Conservation (phyloP, 2,888 invertebrate genomes). For the Mimachlamys varia region DNA sequence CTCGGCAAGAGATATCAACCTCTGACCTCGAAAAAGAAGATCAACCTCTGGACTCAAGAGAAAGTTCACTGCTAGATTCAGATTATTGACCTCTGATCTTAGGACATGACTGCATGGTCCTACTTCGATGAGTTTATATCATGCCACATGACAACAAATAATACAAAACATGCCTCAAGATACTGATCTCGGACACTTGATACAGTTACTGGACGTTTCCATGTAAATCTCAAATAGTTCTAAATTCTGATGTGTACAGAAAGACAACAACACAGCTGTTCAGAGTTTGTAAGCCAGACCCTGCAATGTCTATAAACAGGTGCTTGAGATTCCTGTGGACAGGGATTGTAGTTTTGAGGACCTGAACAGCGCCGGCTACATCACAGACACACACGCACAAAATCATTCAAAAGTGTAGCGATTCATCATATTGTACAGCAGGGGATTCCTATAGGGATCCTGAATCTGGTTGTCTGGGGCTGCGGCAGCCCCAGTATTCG, state of each 20-base stretch:
- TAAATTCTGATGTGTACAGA: conserved; percentile 8
- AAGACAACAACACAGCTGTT: conserved; percentile 34
- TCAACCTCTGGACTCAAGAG: too few relatives aligned
- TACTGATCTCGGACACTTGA: background rate
- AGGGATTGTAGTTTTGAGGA: conserved; percentile 17
- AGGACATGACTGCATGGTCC: background rate
- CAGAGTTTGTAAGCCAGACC: background rate
- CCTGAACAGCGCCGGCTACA: conserved; percentile 17
- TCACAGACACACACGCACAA: background rate
- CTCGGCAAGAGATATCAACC: background rate
- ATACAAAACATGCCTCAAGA: background rate
- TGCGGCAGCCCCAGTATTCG: conserved; percentile 68
- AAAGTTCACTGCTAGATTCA: too few relatives aligned
- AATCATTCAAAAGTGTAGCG: conserved; percentile 68
- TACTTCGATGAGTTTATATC: background rate
- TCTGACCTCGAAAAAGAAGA: background rate
- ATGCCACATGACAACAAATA: conserved; percentile 14
- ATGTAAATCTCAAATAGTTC: conserved; percentile 23
- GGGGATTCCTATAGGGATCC: conserved; percentile 78
- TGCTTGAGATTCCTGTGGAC: background rate
- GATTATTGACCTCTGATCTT: too few relatives aligned
- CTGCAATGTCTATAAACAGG: background rate
- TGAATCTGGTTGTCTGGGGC: conserved; percentile 70
- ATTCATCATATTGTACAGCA: conserved; percentile 80
- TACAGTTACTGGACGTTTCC: conserved; percentile 34